Base-by-base conservation (phyloP, 2,888 invertebrate species). In the Lycophotia porphyrea region DNA sequence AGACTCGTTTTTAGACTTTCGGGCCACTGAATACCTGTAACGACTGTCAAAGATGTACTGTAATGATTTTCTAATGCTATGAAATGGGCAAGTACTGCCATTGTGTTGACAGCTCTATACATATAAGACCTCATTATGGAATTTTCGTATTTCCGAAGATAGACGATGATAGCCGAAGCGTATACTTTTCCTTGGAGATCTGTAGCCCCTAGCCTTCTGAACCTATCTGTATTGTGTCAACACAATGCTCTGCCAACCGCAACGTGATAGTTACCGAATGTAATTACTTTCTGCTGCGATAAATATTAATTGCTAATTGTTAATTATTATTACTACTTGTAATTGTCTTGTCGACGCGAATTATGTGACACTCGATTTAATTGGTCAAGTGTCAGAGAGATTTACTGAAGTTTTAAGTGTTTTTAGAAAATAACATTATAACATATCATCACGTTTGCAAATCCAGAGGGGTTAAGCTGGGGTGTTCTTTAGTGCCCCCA, bases 361-460 rank as follows among this genome's bases (percentile, higher is more conserved):
- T 81, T 81, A 77, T 36, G 61, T 73, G 61, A 60, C 72, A 71
- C 9, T 49, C n/a, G 3, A 27, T 55, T 52, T 80, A 44, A 63
- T 77, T 73, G 44, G 21, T 74, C 2, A 39, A 44, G 44, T 60
- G 80, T 71, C 11, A 3, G 27, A 24, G 27, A 44, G 36, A 39
- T 24, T 70, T 39, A 47, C 8, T 31, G 27, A 31, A 8, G 58
- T 31, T 58, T 58, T 58, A 58, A 58, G 18, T 55, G 27, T 18
- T 55, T 27, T 2, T 18, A 27, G 55, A 55, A 27, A 42, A 36
- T 34, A 34, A 34, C 34, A 34, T 34, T 11, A 47, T 42, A 21
- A 47, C 9, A 52, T 11, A 52, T 52, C 11, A 4, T 52, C 27
- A 27, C 15, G 55, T 2, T 2, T 27, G 27, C 2, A 27, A 52